A percentile compares a stretch with the other conserved stretches of the same genome.
phyloP scores from a whole-genome alignment of 2,113 vertebrate genomes.

The Malurus cyaneus region DNA sequence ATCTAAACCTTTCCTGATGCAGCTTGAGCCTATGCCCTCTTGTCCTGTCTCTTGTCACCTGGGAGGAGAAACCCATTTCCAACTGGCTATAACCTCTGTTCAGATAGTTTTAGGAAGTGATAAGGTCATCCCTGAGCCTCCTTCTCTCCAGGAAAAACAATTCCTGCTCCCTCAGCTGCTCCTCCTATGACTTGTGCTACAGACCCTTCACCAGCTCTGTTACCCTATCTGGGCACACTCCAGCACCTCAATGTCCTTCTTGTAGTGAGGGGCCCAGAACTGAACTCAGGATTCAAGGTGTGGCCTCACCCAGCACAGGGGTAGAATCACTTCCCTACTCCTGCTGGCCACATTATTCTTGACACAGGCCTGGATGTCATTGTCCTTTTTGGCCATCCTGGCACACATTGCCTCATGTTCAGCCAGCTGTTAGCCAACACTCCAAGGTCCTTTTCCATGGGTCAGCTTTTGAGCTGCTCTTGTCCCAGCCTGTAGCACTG shows the following conservation, averaged over 20 bases:
- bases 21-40: neutral
- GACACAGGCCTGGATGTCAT: neutral
- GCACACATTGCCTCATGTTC: neutral
- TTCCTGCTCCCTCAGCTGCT: neutral
- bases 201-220: neutral
- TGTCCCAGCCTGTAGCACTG: neutral
- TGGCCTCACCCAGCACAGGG: neutral
- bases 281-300: neutral
- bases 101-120: neutral
- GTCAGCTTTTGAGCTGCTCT: neutral
- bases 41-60: neutral
- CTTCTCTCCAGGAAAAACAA: neutral
- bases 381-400: neutral
- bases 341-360: neutral
- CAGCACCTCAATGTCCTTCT: neutral
- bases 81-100: neutral
- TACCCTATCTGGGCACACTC: fast-evolving
- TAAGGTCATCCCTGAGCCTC: neutral
- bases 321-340: neutral
- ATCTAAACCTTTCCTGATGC: neutral
- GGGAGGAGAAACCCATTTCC: neutral
- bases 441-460: neutral
- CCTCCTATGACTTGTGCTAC: neutral
- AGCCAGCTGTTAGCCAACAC: neutral
- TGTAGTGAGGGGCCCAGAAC: neutral